Evolutionary conservation across 2,797 vertebrate species (phyloP).

Genomic region (Oreortyx pictus): DNA sequence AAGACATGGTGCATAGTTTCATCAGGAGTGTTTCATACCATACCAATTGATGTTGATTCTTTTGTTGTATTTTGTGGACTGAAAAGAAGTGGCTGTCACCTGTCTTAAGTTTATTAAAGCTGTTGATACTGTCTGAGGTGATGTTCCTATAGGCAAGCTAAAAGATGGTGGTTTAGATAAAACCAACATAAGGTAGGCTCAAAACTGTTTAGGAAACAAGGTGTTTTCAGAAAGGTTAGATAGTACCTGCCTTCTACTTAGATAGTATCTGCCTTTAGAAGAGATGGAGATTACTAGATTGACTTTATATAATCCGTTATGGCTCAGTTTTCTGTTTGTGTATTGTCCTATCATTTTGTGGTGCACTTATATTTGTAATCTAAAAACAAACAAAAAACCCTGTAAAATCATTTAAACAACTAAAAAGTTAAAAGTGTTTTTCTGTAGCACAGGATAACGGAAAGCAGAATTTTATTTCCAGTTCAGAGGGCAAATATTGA

Average conservation of each 20-base stretch:
- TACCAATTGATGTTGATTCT: neutral
- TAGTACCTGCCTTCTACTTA: constrained; percentile 23
- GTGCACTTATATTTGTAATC: neutral
- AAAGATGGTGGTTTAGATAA: constrained; percentile 28
- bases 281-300: neutral
- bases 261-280: constrained; percentile 34
- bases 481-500: neutral
- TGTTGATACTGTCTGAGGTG: neutral
- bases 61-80: neutral
- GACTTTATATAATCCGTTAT: constrained; percentile 26
- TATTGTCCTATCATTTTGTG: neutral
- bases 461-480: neutral
- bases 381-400: neutral
- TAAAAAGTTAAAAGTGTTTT: neutral
- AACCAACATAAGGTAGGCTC: neutral
- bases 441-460: neutral
- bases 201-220: neutral
- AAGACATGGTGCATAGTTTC: neutral
- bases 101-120: constrained; percentile 4
- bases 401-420: neutral
- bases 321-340: neutral
- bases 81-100: neutral
- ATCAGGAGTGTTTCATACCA: neutral
- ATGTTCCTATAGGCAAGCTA: neutral
- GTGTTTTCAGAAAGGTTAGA: constrained; percentile 55